Percentiles rank a stretch among this genome's conserved stretches.
phyloP scores from a whole-genome alignment of 2,888 invertebrate species.

The Hirtodrosophila trivittata region DNA sequence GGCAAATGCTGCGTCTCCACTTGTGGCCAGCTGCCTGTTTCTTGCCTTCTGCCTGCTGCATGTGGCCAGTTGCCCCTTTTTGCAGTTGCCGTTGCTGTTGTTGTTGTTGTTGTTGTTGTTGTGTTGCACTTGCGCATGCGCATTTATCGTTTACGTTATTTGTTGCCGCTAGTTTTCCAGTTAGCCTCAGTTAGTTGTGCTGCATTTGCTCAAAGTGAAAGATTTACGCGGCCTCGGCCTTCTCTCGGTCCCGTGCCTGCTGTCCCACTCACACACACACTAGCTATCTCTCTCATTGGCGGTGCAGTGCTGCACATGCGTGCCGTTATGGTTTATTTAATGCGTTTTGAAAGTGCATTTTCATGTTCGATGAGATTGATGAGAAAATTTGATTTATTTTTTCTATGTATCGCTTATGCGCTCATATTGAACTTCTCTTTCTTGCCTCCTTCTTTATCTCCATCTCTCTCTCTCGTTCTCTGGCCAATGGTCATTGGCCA shows the following conservation, averaged over 20 bases:
- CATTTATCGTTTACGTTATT: conserved; percentile 80
- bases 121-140: conserved; percentile 75
- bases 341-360: conserved; percentile 83
- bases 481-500: conserved; percentile 20
- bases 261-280: conserved; percentile 14
- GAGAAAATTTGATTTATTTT: conserved; percentile 81
- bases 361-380: conserved; percentile 82
- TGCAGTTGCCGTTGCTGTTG: conserved; percentile 18
- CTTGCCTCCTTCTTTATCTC: not conserved
- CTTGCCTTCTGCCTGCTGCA: conserved; percentile 19
- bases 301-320: conserved; percentile 67
- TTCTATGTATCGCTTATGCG: conserved; percentile 60
- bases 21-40: conserved; percentile 45
- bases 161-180: conserved; percentile 78
- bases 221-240: conserved; percentile 76
- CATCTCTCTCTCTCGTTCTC: conserved; percentile 2
- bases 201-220: conserved; percentile 79
- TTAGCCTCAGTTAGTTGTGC: conserved; percentile 76
- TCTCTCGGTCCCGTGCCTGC: conserved; percentile 11
- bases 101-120: conserved; percentile 17
- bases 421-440: conserved; percentile 23
- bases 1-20: conserved; percentile 51
- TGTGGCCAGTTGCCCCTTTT: conserved; percentile 10
- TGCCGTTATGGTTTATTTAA: conserved; percentile 83
- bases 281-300: conserved; percentile 13